Evolutionary conservation across 2,797 vertebrate genomes (phyloP).

Genomic region (Lutjanus argentimaculatus): DNA sequence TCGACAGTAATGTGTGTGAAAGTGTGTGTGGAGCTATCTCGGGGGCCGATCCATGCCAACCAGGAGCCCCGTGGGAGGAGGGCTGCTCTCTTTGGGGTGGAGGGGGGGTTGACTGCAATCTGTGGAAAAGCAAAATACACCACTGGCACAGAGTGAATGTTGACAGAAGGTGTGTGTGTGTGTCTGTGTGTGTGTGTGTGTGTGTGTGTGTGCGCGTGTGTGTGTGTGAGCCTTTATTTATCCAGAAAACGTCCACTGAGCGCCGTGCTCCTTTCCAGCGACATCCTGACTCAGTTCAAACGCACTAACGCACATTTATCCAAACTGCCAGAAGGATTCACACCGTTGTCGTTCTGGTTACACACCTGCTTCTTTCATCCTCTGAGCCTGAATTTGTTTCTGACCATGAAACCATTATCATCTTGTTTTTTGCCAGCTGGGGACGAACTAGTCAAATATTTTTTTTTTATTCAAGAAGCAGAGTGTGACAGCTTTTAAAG

Average conservation of each 20-base stretch:
- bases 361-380: constrained; percentile 9
- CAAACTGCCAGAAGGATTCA: constrained; percentile 20
- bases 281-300: constrained; percentile 26
- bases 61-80: constrained; percentile 66
- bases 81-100: constrained; percentile 67
- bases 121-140: constrained; percentile 66
- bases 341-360: neutral
- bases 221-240: constrained; percentile 29
- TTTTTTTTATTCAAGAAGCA: neutral
- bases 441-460: neutral
- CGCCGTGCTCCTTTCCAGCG: constrained; percentile 19
- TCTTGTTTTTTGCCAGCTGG: constrained; percentile 5
- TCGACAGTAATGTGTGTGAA: neutral
- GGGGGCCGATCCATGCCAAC: constrained; percentile 63
- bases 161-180: constrained; percentile 66
- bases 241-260: constrained; percentile 20
- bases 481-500: constrained; percentile 33
- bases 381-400: neutral
- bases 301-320: constrained; percentile 25
- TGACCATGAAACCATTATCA: constrained; percentile 25
- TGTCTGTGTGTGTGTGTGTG: constrained; percentile 40
- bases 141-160: constrained; percentile 62
- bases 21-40: constrained; percentile 39
- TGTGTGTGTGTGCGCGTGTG: constrained; percentile 33
- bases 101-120: constrained; percentile 53